Evolutionary conservation across 1,140 invertebrate species (phyloP), one percentile per base, ranked within the genome.

Genomic region (Lasioglossum albipes): DNA sequence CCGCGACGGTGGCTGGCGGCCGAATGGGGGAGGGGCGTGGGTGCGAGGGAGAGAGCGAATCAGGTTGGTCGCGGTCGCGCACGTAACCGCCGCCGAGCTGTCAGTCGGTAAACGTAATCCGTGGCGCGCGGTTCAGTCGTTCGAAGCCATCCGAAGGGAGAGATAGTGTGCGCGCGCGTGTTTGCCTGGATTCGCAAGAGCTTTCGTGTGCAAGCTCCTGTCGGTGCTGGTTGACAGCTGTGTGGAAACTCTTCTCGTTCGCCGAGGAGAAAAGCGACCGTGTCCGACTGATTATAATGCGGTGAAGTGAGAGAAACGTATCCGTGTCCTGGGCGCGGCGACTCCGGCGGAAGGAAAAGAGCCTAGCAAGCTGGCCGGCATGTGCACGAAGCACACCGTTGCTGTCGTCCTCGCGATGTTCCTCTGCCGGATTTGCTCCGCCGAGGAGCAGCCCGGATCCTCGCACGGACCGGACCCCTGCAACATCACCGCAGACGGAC

Each of bases 401-500:
- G 78, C 64, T 22, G 67, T 22, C 69, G 64, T 65, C 49, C 52
- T 75, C 74, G 62, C 82, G 73, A 87, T 86, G 81, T 36, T 86
- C n/a, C 59, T 79, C 61, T 86, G 74, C 67, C 74, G 75, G 54
- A 75, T 80, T n/a, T 61, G 70, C 70, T 65, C 78, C n/a, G 70
- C 71, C 54, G 70, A 69, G 67, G 41, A 71, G 73, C 71, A 69
- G 66, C 65, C 73, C 16, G 72, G 62, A 20, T 62, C 72, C 42
- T 49, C n/a, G 49, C 27, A 49, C 73, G 68, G 64, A 81, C 45
- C 42, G 70, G 62, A 70, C 64, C 22, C 77, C 31, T 92, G 91
- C 75, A 91, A 89, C 79, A 75, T 90, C 73, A 85, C 81, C 10
- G 79, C 82, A 72, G 88, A 92, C 57, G 89, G 87, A 27, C 87